Conservation (phyloP, 2,888 invertebrate species). For the Agonopterix alstromeriana region DNA sequence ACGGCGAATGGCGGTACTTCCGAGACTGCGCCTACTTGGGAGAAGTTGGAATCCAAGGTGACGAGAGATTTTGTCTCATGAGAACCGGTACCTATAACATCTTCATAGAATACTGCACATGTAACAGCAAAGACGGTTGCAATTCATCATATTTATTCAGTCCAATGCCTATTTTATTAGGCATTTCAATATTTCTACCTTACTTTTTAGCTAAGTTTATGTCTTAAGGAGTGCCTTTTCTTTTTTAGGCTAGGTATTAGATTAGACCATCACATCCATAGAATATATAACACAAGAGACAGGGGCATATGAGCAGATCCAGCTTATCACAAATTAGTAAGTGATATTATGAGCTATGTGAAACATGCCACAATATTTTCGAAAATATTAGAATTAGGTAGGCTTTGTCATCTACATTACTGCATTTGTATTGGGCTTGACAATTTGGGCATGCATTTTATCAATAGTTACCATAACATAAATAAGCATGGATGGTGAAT, state of each 20-base stretch:
- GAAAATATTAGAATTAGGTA: too few relatives aligned
- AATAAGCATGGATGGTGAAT: too few relatives aligned
- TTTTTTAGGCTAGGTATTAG: not conserved
- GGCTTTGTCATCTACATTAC: too few relatives aligned
- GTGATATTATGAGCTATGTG: too few relatives aligned
- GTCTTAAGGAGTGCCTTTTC: conserved; percentile 1
- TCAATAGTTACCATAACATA: too few relatives aligned
- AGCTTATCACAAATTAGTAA: too few relatives aligned
- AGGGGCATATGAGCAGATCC: too few relatives aligned
- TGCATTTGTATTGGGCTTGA: too few relatives aligned
- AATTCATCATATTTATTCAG: conserved; percentile 77
- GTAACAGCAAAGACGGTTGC: conserved; percentile 94
- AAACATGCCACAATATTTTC: too few relatives aligned
- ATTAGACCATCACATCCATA: too few relatives aligned
- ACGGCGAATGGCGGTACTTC: conserved; percentile 92
- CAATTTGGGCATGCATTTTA: too few relatives aligned
- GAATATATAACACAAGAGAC: too few relatives aligned
- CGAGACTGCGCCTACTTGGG: conserved; percentile 93
- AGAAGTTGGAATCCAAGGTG: conserved; percentile 92
- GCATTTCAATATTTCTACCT: conserved; percentile 13
- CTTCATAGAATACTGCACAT: conserved; percentile 95
- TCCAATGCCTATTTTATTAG: conserved; percentile 34
- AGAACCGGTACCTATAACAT: conserved; percentile 94
- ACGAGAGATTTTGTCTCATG: conserved; percentile 93
- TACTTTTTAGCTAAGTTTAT: conserved; percentile 6